Evolutionary conservation across 53 echinoderm and acorn worm genomes (phyloP).

Genomic region (Patiria pectinifera): DNA sequence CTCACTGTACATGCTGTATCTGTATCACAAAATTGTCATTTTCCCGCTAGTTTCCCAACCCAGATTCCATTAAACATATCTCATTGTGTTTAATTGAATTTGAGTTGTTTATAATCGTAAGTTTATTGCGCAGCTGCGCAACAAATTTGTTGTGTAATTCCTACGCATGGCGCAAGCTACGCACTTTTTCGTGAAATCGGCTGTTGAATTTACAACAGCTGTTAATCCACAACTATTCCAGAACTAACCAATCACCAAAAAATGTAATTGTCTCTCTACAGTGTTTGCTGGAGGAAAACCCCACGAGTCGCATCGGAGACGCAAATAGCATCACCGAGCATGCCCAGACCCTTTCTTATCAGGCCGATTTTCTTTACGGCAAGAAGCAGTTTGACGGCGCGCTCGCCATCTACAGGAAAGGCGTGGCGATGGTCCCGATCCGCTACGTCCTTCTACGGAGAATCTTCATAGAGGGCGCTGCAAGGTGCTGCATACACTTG

Average conservation of each 20-base stretch:
- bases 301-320: neutral
- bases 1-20: too few species aligned
- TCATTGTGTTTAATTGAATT: too few species aligned
- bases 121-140: too few species aligned
- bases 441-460: constrained; percentile 38
- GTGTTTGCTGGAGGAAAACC: neutral
- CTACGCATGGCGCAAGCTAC: too few species aligned
- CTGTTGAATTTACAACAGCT: too few species aligned
- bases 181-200: too few species aligned
- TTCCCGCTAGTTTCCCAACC: too few species aligned
- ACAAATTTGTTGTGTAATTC: too few species aligned
- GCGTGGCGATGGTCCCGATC: neutral
- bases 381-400: constrained; percentile 26
- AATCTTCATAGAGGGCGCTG: constrained; percentile 49
- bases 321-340: neutral
- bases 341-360: constrained; percentile 37
- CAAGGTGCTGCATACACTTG: constrained; percentile 27
- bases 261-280: neutral
- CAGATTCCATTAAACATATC: too few species aligned
- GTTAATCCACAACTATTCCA: neutral
- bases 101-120: too few species aligned
- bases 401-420: constrained; percentile 11
- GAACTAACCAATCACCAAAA: neutral
- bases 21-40: too few species aligned
- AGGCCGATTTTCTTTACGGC: constrained; percentile 31